A percentile compares a stretch with the other conserved stretches of the same genome.
phyloP scores from a whole-genome alignment of 2,888 invertebrate species.

The Lypha dubia region DNA sequence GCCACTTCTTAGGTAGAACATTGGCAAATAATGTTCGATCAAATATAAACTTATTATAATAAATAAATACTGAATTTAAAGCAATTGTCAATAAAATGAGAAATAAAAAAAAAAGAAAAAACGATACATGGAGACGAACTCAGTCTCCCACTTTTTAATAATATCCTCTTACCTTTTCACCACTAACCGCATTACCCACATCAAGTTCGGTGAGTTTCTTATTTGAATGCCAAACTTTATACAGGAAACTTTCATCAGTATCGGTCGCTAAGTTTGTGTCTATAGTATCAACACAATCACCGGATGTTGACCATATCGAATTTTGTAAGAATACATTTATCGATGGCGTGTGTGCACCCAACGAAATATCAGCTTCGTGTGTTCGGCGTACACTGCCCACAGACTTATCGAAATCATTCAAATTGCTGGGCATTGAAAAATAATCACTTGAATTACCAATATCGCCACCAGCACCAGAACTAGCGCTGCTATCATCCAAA shows the following conservation, averaged over 20 bases:
- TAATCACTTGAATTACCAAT: constrained; percentile 75
- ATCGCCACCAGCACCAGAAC: constrained; percentile 62
- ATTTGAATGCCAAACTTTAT: constrained; percentile 76
- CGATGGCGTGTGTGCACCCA: constrained; percentile 72
- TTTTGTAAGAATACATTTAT: constrained; percentile 84
- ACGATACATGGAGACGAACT: not conserved
- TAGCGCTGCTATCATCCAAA: constrained; percentile 72
- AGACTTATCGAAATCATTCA: constrained; percentile 74
- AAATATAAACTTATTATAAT: not conserved
- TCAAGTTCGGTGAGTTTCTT: constrained; percentile 71
- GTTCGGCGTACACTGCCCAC: constrained; percentile 67
- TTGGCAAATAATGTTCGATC: not conserved
- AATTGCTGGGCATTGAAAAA: constrained; percentile 76
- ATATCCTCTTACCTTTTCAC: constrained; percentile 58
- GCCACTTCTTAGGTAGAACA: not conserved
- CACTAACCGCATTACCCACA: constrained; percentile 67
- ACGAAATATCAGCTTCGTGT: constrained; percentile 62
- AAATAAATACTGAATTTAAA: not conserved
- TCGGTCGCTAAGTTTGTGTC: constrained; percentile 77
- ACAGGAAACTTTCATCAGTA: constrained; percentile 78
- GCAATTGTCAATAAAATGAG: not conserved
- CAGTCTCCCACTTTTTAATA: not conserved
- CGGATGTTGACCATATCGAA: constrained; percentile 84
- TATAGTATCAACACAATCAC: constrained; percentile 62
- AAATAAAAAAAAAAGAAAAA: not conserved